Evolutionary conservation across 2,888 invertebrate genomes (phyloP).

Genomic region (Heliconius ismenius): DNA sequence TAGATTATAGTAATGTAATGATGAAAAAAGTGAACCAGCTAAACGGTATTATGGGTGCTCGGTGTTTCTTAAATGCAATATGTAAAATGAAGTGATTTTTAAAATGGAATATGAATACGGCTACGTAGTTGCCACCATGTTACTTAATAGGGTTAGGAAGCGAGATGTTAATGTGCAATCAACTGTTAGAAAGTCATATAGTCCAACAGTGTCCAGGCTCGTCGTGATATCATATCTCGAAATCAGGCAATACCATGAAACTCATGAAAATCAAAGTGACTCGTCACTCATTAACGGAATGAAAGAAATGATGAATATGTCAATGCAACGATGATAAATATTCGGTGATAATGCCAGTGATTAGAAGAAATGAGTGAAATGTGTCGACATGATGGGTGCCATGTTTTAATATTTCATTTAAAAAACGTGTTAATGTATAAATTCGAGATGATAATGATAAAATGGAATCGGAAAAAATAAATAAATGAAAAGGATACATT

Average conservation of each 20-base stretch:
- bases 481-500: constrained; percentile 2
- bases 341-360: not conserved
- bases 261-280: not conserved
- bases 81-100: constrained; percentile 2
- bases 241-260: not conserved
- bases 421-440: not conserved
- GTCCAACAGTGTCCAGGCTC: not conserved
- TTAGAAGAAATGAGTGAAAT: not conserved
- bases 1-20: not conserved
- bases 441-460: not conserved
- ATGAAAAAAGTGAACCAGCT: not conserved
- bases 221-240: not conserved
- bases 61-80: not conserved
- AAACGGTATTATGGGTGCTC: not conserved
- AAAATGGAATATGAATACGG: not conserved
- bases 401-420: not conserved
- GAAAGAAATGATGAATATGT: not conserved
- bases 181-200: constrained; percentile 15
- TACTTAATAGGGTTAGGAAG: constrained; percentile 4
- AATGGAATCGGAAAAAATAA: not conserved
- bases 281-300: not conserved
- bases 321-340: not conserved
- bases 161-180: constrained; percentile 5
- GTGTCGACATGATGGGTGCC: not conserved
- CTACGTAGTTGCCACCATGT: constrained; percentile 2